These are phyloP conservation scores for Pachyuromys duprasi DNA, from an alignment of 2,797 vertebrate genomes.

Conservation along the genomic window DNA sequence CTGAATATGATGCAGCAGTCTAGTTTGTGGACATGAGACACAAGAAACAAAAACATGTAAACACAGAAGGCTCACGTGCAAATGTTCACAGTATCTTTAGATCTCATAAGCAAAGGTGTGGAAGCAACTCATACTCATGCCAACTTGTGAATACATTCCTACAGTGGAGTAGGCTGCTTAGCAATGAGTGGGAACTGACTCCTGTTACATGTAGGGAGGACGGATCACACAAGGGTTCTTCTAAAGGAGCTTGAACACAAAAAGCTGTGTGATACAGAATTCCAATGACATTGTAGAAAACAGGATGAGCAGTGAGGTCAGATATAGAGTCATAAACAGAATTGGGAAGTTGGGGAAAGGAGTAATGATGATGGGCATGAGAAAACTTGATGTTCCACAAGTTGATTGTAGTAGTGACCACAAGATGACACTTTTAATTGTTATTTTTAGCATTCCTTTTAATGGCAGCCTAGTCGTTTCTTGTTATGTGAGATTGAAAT, in stretches of 20 bases:
- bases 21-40: background rate
- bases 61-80: background rate
- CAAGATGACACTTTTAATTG: background rate
- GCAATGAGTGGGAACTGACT: background rate
- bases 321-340: background rate
- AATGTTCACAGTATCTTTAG: constrained; percentile 1
- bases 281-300: background rate
- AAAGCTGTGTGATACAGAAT: background rate
- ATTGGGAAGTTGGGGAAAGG: background rate
- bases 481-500: background rate
- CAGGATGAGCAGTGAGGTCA: background rate
- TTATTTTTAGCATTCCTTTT: background rate
- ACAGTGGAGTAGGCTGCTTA: background rate
- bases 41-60: background rate
- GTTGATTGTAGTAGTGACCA: background rate
- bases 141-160: background rate
- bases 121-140: background rate
- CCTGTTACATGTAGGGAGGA: background rate
- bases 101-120: background rate
- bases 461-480: background rate
- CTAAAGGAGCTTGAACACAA: background rate
- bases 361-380: background rate
- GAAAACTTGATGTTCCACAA: accelerated
- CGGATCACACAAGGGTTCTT: background rate
- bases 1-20: background rate